Conservation (phyloP, 2,888 invertebrate genomes). For the Augochlorella aurata region DNA sequence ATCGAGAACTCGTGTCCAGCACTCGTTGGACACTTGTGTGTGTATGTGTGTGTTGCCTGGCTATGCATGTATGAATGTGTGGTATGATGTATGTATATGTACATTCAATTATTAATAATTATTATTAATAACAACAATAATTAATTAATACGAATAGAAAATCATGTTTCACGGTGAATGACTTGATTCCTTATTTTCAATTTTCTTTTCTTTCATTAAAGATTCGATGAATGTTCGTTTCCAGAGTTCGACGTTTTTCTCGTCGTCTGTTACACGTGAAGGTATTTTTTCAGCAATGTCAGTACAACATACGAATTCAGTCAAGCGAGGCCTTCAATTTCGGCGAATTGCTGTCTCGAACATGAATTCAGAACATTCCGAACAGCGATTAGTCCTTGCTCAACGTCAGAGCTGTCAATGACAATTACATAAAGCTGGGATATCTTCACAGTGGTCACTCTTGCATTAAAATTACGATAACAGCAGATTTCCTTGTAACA, state of each 20-base stretch:
- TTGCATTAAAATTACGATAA: slow-evolving; percentile 64
- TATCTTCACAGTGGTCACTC: slow-evolving; percentile 56
- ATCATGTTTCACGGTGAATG: slow-evolving; percentile 80
- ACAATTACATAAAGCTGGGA: slow-evolving; percentile 59
- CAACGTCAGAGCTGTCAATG: slow-evolving; percentile 59
- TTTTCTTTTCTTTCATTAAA: slow-evolving; percentile 50
- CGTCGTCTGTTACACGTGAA: slow-evolving; percentile 57
- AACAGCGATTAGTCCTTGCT: slow-evolving; percentile 55
- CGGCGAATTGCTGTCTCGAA: slow-evolving; percentile 55
- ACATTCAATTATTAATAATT: slow-evolving; percentile 82
- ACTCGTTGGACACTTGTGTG: slow-evolving; percentile 50
- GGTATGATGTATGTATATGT: slow-evolving; percentile 80
- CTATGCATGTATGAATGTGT: slow-evolving; percentile 73
- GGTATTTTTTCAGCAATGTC: slow-evolving; percentile 54
- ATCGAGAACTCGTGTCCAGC: slow-evolving; percentile 59
- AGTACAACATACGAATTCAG: slow-evolving; percentile 58
- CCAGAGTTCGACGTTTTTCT: slow-evolving; percentile 60
- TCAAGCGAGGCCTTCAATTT: slow-evolving; percentile 63
- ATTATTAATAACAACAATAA: slow-evolving; percentile 82
- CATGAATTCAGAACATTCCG: slow-evolving; percentile 41
- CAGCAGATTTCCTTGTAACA: slow-evolving; percentile 56
- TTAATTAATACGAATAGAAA: slow-evolving; percentile 81
- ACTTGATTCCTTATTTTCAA: slow-evolving; percentile 68
- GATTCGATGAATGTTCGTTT: slow-evolving; percentile 73
- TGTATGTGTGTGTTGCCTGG: slow-evolving; percentile 74